Evolutionary conservation across 2,797 vertebrate species (phyloP), one percentile per base, ranked within the genome.

Genomic region (Diceros bicornis): DNA sequence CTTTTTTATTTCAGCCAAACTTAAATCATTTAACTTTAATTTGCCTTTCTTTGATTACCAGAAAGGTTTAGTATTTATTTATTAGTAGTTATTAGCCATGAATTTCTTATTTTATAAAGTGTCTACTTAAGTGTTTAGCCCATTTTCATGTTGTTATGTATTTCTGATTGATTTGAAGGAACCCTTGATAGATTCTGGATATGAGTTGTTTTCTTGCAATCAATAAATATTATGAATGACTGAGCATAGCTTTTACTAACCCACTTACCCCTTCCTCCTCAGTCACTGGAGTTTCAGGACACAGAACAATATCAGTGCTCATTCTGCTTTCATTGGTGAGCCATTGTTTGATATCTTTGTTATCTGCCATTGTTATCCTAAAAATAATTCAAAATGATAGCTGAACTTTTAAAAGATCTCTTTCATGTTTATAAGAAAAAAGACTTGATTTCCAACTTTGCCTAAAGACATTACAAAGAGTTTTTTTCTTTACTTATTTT

Each of bases 21-120:
- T 72, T 86, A 89, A 89, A 62, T 96, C 3, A 59, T 74, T 94
- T 90, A 68, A 79, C 21, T 92, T 93, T 93, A 81, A 52, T 72
- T 64, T 89, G 4, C 14, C 61, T 82, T 77, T 90, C 17, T 85
- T 61, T 86, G 41, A 23, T 91, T 79, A 84, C 61, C 37, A 66
- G 25, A 93, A 82, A 57, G 9, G 41, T n/a, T 75, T 81, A 52
- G 6, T 66, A 91, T 17, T 44, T 95, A 85, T 77, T 94, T 12
- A 64, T 75, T 77, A 66, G 7, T 77, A 66, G 7, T 72, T 66
- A 44, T 79, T 82, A 82, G 50, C 21, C 25, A 78, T 68, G 12
- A 4, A 34, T 89, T 79, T 92, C 52, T 69, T 89, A n/a, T 78
- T 89, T 94, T 81, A 68, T 64, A 16, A 75, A 94, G 57, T 79